Conservation (phyloP, 2,888 invertebrate species). For the Thysanoteuthis rhombus region DNA sequence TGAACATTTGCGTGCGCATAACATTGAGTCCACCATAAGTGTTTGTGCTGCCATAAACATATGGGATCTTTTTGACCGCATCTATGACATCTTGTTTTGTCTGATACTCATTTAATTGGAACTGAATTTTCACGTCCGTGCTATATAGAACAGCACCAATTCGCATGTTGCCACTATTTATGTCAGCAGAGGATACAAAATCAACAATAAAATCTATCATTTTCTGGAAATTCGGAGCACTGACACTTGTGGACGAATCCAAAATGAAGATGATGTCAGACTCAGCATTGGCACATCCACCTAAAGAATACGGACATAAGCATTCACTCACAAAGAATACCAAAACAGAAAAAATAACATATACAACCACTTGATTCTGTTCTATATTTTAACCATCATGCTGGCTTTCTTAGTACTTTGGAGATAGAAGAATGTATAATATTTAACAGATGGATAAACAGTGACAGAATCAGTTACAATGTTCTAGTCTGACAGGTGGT, state of each 20-base stretch:
- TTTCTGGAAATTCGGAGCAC: slow-evolving; percentile 49
- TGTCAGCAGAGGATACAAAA: slow-evolving; percentile 44
- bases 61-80: slow-evolving; percentile 51
- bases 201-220: slow-evolving; percentile 48
- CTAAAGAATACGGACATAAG: slow-evolving; percentile 21
- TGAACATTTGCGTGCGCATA: slow-evolving; percentile 52
- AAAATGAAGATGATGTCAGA: slow-evolving; percentile 57
- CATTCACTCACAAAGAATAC: neutral
- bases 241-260: slow-evolving; percentile 60
- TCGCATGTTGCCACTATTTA: slow-evolving; percentile 46
- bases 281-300: slow-evolving; percentile 31
- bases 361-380: too few species aligned
- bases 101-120: slow-evolving; percentile 41
- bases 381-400: too few species aligned
- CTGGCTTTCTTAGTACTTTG: too few species aligned
- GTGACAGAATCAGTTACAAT: neutral
- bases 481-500: neutral
- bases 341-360: neutral
- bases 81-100: slow-evolving; percentile 44
- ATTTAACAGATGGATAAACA: neutral
- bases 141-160: slow-evolving; percentile 51
- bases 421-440: too few species aligned
- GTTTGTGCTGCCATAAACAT: slow-evolving; percentile 58
- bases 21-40: slow-evolving; percentile 58
- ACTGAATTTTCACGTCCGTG: slow-evolving; percentile 40